Conservation (phyloP, 2,113 vertebrate genomes). For the Pseudopipra pipra region DNA sequence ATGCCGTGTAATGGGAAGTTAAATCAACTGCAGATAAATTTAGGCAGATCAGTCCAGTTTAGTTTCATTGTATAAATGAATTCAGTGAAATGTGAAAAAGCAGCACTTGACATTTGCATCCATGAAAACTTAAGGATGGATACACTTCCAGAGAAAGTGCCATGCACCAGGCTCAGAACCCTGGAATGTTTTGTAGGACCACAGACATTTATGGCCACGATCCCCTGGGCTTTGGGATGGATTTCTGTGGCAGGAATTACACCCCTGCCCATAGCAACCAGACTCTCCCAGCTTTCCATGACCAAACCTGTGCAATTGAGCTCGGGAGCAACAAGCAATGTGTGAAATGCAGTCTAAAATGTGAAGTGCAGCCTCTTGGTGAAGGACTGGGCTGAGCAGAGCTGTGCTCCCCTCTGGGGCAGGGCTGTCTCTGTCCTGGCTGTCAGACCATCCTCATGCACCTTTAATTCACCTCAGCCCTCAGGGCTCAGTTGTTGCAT, state of each 20-base stretch:
- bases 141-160: background rate
- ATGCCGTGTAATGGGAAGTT: background rate
- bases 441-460: background rate
- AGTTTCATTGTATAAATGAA: background rate
- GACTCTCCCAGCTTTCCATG: background rate
- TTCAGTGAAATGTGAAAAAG: background rate
- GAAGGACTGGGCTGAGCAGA: background rate
- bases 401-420: fast-evolving
- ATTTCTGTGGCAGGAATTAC: background rate
- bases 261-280: background rate
- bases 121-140: background rate
- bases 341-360: background rate
- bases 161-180: background rate
- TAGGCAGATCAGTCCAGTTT: background rate
- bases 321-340: background rate
- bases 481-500: background rate
- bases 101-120: background rate
- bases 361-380: background rate
- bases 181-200: background rate
- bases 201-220: background rate
- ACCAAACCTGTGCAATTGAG: background rate
- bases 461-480: background rate
- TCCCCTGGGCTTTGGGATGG: background rate
- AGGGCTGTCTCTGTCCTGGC: background rate
- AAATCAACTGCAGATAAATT: conserved; percentile 5